These are phyloP conservation scores for Nycteola revayana DNA, from an alignment of 2,888 invertebrate genomes.

Conservation along the genomic window DNA sequence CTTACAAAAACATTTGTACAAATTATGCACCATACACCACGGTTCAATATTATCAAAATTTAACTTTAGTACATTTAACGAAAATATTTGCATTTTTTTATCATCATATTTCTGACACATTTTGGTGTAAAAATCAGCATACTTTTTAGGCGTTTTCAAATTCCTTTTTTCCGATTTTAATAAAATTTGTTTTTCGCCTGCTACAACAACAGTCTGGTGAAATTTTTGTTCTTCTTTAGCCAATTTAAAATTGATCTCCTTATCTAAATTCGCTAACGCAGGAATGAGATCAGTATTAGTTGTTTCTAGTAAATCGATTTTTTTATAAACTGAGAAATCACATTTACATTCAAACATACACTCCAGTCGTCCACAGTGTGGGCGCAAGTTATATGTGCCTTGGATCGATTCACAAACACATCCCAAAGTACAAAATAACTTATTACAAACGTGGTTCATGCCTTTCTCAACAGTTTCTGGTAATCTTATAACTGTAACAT, in stretches of 20 bases:
- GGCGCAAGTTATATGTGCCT: slow-evolving; percentile 60
- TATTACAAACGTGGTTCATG: slow-evolving; percentile 58
- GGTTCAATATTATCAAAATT: slow-evolving; percentile 75
- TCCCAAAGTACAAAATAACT: slow-evolving; percentile 83
- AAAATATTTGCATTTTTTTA: slow-evolving; percentile 36
- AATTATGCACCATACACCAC: slow-evolving; percentile 85
- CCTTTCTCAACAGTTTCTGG: slow-evolving; percentile 39
- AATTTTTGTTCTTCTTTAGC: slow-evolving; percentile 88
- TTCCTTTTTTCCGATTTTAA: slow-evolving; percentile 82
- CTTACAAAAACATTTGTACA: slow-evolving; percentile 86
- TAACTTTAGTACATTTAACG: slow-evolving; percentile 46
- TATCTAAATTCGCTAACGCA: slow-evolving; percentile 66
- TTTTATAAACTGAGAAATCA: slow-evolving; percentile 54
- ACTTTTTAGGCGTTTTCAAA: slow-evolving; percentile 83
- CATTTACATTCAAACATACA: slow-evolving; percentile 83
- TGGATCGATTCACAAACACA: slow-evolving; percentile 85
- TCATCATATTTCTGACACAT: slow-evolving; percentile 44
- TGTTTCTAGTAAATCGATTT: slow-evolving; percentile 41
- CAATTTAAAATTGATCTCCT: slow-evolving; percentile 76
- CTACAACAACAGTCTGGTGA: slow-evolving; percentile 86
- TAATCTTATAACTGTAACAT: slow-evolving; percentile 84
- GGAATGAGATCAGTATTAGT: slow-evolving; percentile 47
- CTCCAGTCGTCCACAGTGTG: slow-evolving; percentile 83
- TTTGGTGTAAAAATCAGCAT: slow-evolving; percentile 75
- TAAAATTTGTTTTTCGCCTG: slow-evolving; percentile 84